These are phyloP conservation scores for Sinocyclocheilus rhinocerous DNA, from an alignment of 2,113 vertebrate genomes.

Conservation along the genomic window DNA sequence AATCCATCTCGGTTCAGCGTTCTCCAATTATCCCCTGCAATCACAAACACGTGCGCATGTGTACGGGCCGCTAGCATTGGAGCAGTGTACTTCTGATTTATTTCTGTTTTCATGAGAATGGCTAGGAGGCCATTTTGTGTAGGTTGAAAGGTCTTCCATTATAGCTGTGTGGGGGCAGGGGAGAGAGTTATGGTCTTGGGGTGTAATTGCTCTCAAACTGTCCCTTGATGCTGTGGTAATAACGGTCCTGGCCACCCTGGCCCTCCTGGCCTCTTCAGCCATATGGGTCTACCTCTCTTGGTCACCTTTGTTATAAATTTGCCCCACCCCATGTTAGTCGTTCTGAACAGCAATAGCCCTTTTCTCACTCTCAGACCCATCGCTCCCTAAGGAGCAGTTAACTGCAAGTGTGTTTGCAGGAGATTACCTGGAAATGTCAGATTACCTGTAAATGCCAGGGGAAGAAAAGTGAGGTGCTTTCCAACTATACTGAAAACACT, in stretches of 20 bases:
- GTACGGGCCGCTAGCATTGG: neutral
- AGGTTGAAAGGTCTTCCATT: slow-evolving; percentile 56
- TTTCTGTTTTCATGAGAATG: slow-evolving; percentile 47
- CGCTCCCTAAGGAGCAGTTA: slow-evolving; percentile 42
- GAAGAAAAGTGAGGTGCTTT: slow-evolving; percentile 44
- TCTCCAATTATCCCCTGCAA: slow-evolving; percentile 31
- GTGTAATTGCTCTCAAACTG: slow-evolving; percentile 58
- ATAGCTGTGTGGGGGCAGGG: slow-evolving; percentile 45
- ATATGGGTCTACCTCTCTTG: slow-evolving; percentile 35
- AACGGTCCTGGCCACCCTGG: slow-evolving; percentile 27
- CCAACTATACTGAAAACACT: slow-evolving; percentile 7
- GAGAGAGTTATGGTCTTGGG: slow-evolving; percentile 50
- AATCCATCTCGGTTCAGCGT: slow-evolving; percentile 27
- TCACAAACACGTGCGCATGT: slow-evolving; percentile 14
- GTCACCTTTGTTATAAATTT: slow-evolving; percentile 61
- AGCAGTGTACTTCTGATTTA: slow-evolving; percentile 45
- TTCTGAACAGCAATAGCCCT: slow-evolving; percentile 20
- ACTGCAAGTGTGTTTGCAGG: slow-evolving; percentile 39
- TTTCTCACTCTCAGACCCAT: slow-evolving; percentile 17
- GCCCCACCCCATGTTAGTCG: slow-evolving; percentile 26
- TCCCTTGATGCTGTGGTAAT: slow-evolving; percentile 54
- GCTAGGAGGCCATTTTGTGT: slow-evolving; percentile 50
- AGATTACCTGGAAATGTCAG: slow-evolving; percentile 48
- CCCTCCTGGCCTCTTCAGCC: slow-evolving; percentile 8
- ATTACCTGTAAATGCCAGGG: slow-evolving; percentile 56